Conservation (phyloP, 1,140 invertebrate genomes). For the Teleopsis dalmanni region DNA sequence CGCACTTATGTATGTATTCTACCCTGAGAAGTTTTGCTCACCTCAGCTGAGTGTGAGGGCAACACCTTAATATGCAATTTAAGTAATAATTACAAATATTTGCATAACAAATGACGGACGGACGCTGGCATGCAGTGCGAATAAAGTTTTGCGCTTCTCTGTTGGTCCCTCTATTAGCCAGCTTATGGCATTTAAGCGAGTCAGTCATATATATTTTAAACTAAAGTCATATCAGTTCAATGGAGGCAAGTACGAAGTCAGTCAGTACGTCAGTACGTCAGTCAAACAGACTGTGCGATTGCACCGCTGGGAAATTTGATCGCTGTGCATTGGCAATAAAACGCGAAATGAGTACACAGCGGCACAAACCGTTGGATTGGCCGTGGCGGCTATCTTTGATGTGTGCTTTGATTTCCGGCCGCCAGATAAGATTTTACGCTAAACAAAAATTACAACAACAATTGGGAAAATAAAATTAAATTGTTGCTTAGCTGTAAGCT, state of each 20-base stretch:
- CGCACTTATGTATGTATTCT: too few species aligned
- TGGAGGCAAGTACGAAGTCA: not conserved
- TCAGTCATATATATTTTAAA: too few species aligned
- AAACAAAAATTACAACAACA: conserved; percentile 6
- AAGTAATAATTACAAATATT: too few species aligned
- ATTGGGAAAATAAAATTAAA: conserved; percentile 4
- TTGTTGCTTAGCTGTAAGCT: conserved; percentile 7
- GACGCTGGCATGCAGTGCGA: too few species aligned
- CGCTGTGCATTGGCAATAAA: not conserved
- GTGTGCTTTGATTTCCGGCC: conserved; percentile 42
- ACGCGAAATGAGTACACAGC: not conserved
- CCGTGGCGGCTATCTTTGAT: conserved; percentile 36
- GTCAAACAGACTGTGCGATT: conserved; percentile 3
- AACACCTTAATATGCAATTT: too few species aligned
- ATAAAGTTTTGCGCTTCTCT: too few species aligned
- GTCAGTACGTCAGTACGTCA: not conserved
- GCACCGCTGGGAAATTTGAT: not conserved
- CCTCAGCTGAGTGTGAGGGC: too few species aligned
- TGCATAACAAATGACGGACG: too few species aligned
- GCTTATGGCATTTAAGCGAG: too few species aligned
- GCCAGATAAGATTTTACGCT: conserved; percentile 35
- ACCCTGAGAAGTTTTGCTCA: too few species aligned
- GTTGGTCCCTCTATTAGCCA: too few species aligned
- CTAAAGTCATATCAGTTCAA: too few species aligned
- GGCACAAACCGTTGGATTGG: conserved; percentile 10